Evolutionary conservation across 2,888 invertebrate genomes (phyloP), one percentile per base, ranked within the genome.

Genomic region (Dendrolimus pini): DNA sequence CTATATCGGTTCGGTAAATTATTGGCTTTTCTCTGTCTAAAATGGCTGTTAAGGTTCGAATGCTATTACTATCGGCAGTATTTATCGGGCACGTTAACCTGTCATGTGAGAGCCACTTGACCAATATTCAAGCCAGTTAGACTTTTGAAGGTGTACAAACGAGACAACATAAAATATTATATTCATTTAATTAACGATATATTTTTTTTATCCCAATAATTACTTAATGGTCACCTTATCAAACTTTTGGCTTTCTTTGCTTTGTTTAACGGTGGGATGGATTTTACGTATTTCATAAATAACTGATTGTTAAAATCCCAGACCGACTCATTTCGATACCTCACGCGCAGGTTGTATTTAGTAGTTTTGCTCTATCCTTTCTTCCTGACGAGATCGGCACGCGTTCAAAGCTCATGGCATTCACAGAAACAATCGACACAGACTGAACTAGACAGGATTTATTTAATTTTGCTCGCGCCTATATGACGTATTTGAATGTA

Each of bases 11-110:
- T 58, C 62, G 63, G 69, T 78, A 74, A 78, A 66, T 82, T 82
- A 77, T 78, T 76, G 66, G 68, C 68, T 62, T 64, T 61, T 60
- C 63, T 65, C 56, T 62, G 66, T 71, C 72, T 75, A 76, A 80
- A 81, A 79, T 75, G 76, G 73, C 64, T 74, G 75, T 78, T 65
- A 76, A 77, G 65, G 71, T 69, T 74, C 77, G 74, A 77, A 79
- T 77, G 74, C 72, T 66, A 70, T 74, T 76, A 75, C 75, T 67
- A 70, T 70, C 54, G 41, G 54, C 53, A 30, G 68, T 68, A 64
- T 65, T 80, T 80, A 79, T 78, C 77, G 75, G 67, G 71, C 71
- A 74, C 75, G 71, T 78, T 74, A 78, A 81, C 75, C 72, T 79
- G 75, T 65, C 67, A 68, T 66, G 72, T 71, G 69, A 69, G 66